phyloP scores from a whole-genome alignment of 2,113 vertebrate species.

The Dendrocopos noguchii region DNA sequence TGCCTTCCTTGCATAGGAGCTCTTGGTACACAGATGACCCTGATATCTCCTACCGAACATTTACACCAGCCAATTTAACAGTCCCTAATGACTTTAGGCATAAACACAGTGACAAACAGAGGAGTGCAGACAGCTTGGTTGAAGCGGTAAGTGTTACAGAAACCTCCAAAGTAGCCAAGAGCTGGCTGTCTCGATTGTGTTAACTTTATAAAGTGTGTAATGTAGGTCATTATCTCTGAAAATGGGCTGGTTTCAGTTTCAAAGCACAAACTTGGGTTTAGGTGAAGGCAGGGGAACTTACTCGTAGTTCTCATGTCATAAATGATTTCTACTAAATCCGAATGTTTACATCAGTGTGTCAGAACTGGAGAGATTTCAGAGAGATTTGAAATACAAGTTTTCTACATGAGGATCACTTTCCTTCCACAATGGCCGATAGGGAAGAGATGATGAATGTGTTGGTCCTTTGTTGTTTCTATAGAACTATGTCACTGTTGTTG shows the following conservation, averaged over 20 bases:
- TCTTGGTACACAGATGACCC: constrained; percentile 98
- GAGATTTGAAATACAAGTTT: not conserved
- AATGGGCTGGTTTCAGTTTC: not conserved
- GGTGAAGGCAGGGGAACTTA: not conserved
- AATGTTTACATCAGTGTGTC: not conserved
- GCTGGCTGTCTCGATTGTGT: not conserved
- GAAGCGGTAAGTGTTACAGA: constrained; percentile 88
- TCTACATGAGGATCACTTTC: not conserved
- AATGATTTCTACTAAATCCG: not conserved
- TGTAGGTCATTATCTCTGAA: not conserved
- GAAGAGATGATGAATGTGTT: not conserved
- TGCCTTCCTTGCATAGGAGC: constrained; percentile 90
- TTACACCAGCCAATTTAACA: constrained; percentile 91
- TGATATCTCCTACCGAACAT: constrained; percentile 87
- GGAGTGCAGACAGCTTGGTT: constrained; percentile 95
- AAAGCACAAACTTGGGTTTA: not conserved
- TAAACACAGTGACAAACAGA: constrained; percentile 95
- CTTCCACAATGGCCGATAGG: not conserved
- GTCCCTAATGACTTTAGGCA: constrained; percentile 89
- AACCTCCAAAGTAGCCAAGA: not conserved
- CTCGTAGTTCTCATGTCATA: accelerated
- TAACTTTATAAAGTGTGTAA: not conserved
- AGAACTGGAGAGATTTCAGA: not conserved
- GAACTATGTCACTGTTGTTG: not conserved
- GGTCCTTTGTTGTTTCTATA: not conserved